phyloP scores from a whole-genome alignment of 1,140 invertebrate species.

The Aphis gossypii region DNA sequence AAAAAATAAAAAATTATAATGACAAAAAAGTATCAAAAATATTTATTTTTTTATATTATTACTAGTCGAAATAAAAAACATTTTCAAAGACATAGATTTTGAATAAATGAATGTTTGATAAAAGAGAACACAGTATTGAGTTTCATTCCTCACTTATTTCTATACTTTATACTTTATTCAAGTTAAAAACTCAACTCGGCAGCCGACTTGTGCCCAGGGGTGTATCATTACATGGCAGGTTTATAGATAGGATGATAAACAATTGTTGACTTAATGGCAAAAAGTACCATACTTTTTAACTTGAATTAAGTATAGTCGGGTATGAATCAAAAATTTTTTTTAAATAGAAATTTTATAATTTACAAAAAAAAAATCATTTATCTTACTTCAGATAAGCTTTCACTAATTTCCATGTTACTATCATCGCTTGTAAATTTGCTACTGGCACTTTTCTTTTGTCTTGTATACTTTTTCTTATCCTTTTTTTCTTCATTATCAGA shows the following conservation, averaged over 20 bases:
- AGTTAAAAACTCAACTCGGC: background rate
- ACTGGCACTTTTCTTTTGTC: background rate
- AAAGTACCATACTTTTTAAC: background rate
- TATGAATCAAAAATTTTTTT: too few relatives aligned
- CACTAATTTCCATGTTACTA: background rate
- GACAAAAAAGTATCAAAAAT: too few relatives aligned
- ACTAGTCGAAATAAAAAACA: too few relatives aligned
- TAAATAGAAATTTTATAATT: background rate
- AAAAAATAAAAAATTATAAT: too few relatives aligned
- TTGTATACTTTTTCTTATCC: background rate
- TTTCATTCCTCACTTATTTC: too few relatives aligned
- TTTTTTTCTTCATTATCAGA: background rate
- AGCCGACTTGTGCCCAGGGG: background rate
- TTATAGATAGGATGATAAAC: background rate
- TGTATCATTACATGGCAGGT: background rate
- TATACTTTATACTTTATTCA: background rate
- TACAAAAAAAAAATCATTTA: background rate
- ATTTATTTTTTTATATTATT: too few relatives aligned
- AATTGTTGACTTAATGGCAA: background rate
- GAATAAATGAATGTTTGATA: too few relatives aligned
- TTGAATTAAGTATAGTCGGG: background rate
- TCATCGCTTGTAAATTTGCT: background rate
- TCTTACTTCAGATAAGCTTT: slow-evolving; percentile 2
- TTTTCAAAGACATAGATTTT: too few relatives aligned
- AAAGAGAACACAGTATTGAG: too few relatives aligned